Conservation (phyloP, 2,797 vertebrate genomes). For the Anas georgica region DNA sequence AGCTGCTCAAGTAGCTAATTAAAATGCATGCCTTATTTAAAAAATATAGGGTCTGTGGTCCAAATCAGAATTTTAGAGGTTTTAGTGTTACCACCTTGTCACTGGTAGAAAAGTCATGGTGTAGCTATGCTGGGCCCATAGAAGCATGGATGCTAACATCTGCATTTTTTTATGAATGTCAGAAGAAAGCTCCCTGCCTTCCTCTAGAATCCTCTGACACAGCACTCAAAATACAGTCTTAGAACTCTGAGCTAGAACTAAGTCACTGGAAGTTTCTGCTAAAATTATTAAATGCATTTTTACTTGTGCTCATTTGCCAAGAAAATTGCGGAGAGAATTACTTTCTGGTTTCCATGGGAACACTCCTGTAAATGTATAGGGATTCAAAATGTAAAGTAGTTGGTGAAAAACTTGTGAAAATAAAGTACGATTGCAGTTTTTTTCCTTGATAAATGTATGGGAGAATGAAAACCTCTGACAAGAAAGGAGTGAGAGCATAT, state of each 20-base stretch:
- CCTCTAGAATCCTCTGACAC: background rate
- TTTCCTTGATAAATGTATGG: constrained; percentile 63
- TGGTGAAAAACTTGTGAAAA: constrained; percentile 73
- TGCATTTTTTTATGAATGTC: background rate
- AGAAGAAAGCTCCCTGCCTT: background rate
- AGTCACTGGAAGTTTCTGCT: background rate
- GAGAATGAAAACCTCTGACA: constrained; percentile 67
- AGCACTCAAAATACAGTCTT: background rate
- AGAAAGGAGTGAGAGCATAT: constrained; percentile 70
- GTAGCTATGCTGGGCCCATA: background rate
- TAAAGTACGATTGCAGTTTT: constrained; percentile 70
- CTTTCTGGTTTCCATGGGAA: constrained; percentile 78
- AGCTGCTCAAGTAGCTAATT: background rate
- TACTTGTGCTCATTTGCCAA: constrained; percentile 50
- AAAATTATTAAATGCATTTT: constrained; percentile 60
- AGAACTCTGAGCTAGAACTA: background rate
- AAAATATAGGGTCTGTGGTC: background rate
- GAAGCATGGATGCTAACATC: background rate
- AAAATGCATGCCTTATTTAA: background rate
- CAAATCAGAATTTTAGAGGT: background rate
- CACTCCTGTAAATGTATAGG: constrained; percentile 57
- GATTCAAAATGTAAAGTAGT: constrained; percentile 70
- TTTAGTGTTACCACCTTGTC: background rate
- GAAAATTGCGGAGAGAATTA: constrained; percentile 45
- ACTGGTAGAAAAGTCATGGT: background rate